These are phyloP conservation scores for Abscondita cerata DNA, from an alignment of 2,888 invertebrate genomes.

Conservation along the genomic window DNA sequence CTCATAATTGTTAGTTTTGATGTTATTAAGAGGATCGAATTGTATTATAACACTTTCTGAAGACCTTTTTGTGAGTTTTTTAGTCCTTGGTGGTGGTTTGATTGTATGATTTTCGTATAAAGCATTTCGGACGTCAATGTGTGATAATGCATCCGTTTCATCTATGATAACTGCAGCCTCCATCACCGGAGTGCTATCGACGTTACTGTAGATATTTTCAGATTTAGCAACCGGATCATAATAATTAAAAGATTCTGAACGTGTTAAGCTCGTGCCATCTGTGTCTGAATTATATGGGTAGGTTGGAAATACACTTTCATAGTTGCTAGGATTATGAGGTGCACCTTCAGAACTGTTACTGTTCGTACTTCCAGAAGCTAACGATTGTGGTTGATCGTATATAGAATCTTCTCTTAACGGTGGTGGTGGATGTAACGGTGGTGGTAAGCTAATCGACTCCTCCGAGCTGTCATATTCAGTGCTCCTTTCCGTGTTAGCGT, in stretches of 20 bases:
- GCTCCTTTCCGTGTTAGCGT: constrained; percentile 31
- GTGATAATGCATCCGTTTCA: constrained; percentile 23
- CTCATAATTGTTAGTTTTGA: constrained; percentile 47
- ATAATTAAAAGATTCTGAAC: constrained; percentile 64
- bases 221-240: constrained; percentile 54
- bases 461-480: constrained; percentile 50
- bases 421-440: constrained; percentile 67
- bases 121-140: constrained; percentile 51
- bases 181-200: constrained; percentile 50
- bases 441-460: constrained; percentile 58
- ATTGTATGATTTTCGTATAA: constrained; percentile 60
- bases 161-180: constrained; percentile 33
- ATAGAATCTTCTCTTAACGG: constrained; percentile 64
- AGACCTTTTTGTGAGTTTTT: constrained; percentile 38
- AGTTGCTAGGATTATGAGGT: constrained; percentile 49
- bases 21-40: constrained; percentile 68
- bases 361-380: constrained; percentile 52
- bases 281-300: constrained; percentile 50
- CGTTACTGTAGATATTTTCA: constrained; percentile 46
- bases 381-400: constrained; percentile 63
- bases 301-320: constrained; percentile 60
- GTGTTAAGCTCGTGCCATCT: constrained; percentile 52
- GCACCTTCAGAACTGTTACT: constrained; percentile 36
- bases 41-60: constrained; percentile 73
- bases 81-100: constrained; percentile 40